Base-by-base conservation (phyloP, 1,140 invertebrate genomes). In the Paracyclopina nana region DNA sequence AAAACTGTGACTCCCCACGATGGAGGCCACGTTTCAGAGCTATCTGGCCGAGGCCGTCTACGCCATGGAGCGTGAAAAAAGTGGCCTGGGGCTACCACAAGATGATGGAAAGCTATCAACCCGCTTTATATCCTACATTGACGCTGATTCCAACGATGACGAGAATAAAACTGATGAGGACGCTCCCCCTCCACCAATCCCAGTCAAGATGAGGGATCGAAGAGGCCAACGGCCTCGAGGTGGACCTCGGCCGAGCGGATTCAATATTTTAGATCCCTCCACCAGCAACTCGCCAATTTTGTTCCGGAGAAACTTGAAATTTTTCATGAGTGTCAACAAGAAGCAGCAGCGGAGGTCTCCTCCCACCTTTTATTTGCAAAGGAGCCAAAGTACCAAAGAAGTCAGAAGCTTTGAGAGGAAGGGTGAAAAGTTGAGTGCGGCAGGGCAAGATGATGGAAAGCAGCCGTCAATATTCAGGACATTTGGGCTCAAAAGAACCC, bases 381-480 rank as follows among this genome's bases (percentile, higher is more conserved):
- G 14, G 34, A 16, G 34, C 34, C 14, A 38, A 38, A 16, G n/a
- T n/a, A n/a, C 8, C n/a, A 38, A 20, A 38, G 34, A 2, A 16
- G n/a, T 38, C n/a, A 5, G n/a, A 38, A 38, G n/a, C 34, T 20
- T 38, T n/a, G 9, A n/a, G 34, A 20, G 2, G 14, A 5, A 4
- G 34, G 20, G 34, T 38, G 14, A n/a, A 38, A 38, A 16, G 34
- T 8, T n/a, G n/a, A n/a, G n/a, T n/a, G n/a, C n/a, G n/a, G n/a
- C n/a, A n/a, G n/a, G n/a, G n/a, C n/a, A n/a, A n/a, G n/a, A n/a
- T n/a, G n/a, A n/a, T n/a, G n/a, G n/a, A n/a, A n/a, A n/a, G n/a
- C n/a, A n/a, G n/a, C n/a, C n/a, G n/a, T n/a, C n/a, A n/a, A n/a
- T 42, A 12, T 42, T 42, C 40, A 42, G 24, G 25, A 28, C 28